These are phyloP conservation scores for Ladona fulva DNA, from an alignment of 1,140 invertebrate species.

Conservation along the genomic window DNA sequence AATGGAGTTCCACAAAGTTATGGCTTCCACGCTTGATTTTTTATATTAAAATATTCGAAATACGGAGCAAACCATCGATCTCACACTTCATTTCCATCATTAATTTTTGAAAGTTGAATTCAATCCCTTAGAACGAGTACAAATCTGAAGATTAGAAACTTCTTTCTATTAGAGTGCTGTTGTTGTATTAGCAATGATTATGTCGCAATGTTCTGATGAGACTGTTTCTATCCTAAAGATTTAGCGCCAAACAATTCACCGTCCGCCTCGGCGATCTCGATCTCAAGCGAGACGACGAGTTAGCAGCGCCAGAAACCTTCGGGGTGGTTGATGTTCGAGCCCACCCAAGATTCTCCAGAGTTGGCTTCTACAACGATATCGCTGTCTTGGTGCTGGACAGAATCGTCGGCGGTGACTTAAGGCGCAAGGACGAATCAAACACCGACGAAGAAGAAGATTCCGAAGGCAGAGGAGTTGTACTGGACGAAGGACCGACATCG, in stretches of 20 bases:
- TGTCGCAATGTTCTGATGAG: too few species aligned
- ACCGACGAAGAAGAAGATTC: not conserved
- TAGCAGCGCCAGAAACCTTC: conserved; percentile 65
- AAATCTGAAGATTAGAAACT: too few species aligned
- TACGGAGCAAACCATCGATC: too few species aligned
- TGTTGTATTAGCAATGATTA: too few species aligned
- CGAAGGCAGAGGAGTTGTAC: not conserved
- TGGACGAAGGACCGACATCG: not conserved
- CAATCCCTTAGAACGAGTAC: too few species aligned
- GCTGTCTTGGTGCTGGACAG: conserved; percentile 67
- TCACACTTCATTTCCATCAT: too few species aligned
- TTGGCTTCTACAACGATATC: conserved; percentile 88
- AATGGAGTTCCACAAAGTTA: too few species aligned
- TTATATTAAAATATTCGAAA: too few species aligned
- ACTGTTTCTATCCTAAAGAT: conserved; percentile 43
- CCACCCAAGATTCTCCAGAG: conserved; percentile 69
- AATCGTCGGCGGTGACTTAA: conserved; percentile 43
- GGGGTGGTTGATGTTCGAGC: conserved; percentile 65
- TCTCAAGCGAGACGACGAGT: conserved; percentile 68
- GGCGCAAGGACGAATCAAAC: not conserved
- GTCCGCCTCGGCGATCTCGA: conserved; percentile 83
- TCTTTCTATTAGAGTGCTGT: too few species aligned
- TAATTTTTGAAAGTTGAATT: too few species aligned
- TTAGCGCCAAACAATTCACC: conserved; percentile 74
- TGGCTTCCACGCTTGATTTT: too few species aligned